These are phyloP conservation scores for Coregonus clupeaformis DNA, from an alignment of 2,113 vertebrate genomes.

Conservation along the genomic window DNA sequence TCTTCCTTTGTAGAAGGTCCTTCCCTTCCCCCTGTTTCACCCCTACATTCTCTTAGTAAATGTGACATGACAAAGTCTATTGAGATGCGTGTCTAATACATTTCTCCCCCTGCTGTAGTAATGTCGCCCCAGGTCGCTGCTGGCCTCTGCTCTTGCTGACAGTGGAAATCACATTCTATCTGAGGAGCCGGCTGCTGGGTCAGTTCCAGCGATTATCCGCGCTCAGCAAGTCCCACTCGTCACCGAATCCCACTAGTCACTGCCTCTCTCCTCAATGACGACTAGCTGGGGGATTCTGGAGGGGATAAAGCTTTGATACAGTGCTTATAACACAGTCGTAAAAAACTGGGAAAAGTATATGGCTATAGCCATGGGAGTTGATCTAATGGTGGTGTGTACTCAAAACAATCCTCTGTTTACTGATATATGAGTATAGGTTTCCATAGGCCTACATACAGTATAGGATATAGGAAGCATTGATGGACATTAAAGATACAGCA, in stretches of 20 bases:
- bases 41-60: slow-evolving; percentile 19
- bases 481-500: no score
- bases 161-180: slow-evolving; percentile 42
- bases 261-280: background rate
- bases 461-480: no score
- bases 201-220: slow-evolving; percentile 38
- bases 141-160: slow-evolving; percentile 35
- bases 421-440: background rate
- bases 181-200: slow-evolving; percentile 15
- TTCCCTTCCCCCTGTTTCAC: background rate
- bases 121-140: slow-evolving; percentile 31
- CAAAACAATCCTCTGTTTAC: background rate
- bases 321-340: no score
- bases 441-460: no score
- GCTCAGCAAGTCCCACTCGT: slow-evolving; percentile 28
- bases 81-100: slow-evolving; percentile 45
- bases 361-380: no score
- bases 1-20: background rate
- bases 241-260: background rate
- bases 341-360: no score
- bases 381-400: background rate
- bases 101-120: slow-evolving; percentile 37
- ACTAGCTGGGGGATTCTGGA: background rate
- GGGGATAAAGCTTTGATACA: no score
- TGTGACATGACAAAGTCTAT: slow-evolving; percentile 49